These are phyloP conservation scores for Tachysurus vachellii DNA, from an alignment of 2,113 vertebrate species.

Conservation along the genomic window DNA sequence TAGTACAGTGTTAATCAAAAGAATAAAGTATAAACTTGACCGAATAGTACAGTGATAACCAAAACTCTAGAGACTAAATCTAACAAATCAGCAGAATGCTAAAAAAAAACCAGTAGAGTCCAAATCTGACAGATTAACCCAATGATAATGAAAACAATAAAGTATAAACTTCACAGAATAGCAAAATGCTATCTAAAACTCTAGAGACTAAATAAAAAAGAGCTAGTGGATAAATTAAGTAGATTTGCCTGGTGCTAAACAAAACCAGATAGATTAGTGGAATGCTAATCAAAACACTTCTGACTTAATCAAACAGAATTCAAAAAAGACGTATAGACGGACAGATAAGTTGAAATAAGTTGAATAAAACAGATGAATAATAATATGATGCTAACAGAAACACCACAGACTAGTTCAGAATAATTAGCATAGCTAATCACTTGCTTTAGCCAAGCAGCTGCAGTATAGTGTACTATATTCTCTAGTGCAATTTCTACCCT, in stretches of 20 bases:
- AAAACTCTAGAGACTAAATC: constrained; percentile 26
- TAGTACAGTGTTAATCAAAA: constrained; percentile 32
- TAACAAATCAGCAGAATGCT: constrained; percentile 6
- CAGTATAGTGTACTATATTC: too few relatives aligned
- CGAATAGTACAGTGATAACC: not conserved
- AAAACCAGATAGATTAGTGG: not conserved
- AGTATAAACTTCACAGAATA: not conserved
- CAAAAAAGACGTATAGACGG: not conserved
- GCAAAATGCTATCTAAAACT: not conserved
- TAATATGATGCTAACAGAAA: constrained; percentile 10
- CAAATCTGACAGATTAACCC: too few relatives aligned
- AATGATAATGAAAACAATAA: too few relatives aligned
- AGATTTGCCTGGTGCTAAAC: not conserved
- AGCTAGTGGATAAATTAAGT: not conserved
- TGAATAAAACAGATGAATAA: not conserved
- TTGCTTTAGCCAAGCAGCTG: not conserved
- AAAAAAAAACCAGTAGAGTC: not conserved
- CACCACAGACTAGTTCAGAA: not conserved
- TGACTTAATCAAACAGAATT: not conserved
- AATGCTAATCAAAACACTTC: not conserved
- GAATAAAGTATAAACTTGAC: constrained; percentile 31
- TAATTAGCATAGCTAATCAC: not conserved
- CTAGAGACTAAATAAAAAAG: not conserved
- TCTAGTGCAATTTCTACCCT: too few relatives aligned
- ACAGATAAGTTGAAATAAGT: not conserved